Conservation (phyloP, 2,797 vertebrate species). For the Neoniphon sammara region DNA sequence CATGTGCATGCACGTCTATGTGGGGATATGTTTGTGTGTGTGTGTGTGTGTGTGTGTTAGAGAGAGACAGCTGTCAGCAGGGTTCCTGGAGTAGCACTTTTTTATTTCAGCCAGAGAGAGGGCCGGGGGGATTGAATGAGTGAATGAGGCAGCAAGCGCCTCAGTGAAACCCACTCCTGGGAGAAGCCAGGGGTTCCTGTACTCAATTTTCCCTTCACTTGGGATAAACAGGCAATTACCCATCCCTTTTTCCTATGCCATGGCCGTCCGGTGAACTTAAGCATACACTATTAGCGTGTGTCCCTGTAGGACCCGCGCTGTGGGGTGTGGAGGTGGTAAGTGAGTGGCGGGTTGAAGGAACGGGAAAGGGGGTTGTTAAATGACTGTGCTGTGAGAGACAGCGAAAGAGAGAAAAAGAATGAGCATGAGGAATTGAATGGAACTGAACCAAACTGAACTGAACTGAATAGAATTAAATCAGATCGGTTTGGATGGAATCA, state of each 20-base stretch:
- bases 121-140: constrained; percentile 88
- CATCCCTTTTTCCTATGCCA: constrained; percentile 92
- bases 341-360: constrained; percentile 76
- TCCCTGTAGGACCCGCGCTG: constrained; percentile 90
- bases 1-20: constrained; percentile 26
- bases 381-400: constrained; percentile 70
- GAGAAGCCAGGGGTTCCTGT: constrained; percentile 83
- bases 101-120: constrained; percentile 71
- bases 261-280: constrained; percentile 93
- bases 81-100: constrained; percentile 75
- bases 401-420: constrained; percentile 53
- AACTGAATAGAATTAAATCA: constrained; percentile 24
- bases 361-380: constrained; percentile 70
- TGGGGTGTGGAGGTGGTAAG: constrained; percentile 86
- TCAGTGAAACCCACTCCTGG: constrained; percentile 77
- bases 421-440: constrained; percentile 35
- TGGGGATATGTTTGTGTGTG: constrained; percentile 49
- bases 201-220: constrained; percentile 89
- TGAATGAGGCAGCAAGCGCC: constrained; percentile 74
- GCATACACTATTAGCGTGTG: constrained; percentile 93
- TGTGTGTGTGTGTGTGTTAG: constrained; percentile 67
- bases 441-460: constrained; percentile 49
- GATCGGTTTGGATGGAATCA: constrained; percentile 52
- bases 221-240: constrained; percentile 98
- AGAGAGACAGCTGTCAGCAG: constrained; percentile 80